Conservation (phyloP, 1,140 invertebrate genomes). For the Heliothis virescens region DNA sequence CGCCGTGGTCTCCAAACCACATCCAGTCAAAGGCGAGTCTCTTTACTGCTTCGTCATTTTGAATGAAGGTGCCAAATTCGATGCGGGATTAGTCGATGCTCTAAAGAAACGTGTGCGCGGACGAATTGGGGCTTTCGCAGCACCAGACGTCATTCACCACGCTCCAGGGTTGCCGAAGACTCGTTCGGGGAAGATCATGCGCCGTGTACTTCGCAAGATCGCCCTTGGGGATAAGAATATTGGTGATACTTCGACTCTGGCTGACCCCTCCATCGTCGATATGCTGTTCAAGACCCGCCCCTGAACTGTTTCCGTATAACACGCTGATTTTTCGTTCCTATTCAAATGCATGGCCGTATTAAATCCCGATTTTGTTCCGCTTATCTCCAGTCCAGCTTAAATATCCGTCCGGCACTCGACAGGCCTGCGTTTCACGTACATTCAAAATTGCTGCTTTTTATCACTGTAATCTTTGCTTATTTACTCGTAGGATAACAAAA, state of each 20-base stretch:
- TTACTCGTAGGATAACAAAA: not conserved
- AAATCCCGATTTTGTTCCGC: conserved; percentile 5
- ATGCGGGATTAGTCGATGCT: conserved; percentile 90
- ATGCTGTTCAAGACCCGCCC: conserved; percentile 88
- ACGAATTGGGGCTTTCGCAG: conserved; percentile 98
- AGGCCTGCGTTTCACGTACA: conserved; percentile 14
- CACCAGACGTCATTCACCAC: conserved; percentile 97
- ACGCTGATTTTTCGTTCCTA: conserved; percentile 28
- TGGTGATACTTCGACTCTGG: conserved; percentile 97
- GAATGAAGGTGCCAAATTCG: conserved; percentile 91
- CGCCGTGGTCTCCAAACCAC: conserved; percentile 97
- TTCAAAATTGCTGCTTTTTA: conserved; percentile 28
- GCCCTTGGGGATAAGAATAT: conserved; percentile 95
- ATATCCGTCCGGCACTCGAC: conserved; percentile 38
- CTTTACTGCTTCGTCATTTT: conserved; percentile 98
- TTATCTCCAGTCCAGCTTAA: conserved; percentile 27
- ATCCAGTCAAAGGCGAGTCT: conserved; percentile 97
- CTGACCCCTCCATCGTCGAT: conserved; percentile 94
- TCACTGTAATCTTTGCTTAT: conserved; percentile 11
- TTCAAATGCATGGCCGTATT: conserved; percentile 28
- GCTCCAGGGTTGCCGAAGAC: conserved; percentile 98
- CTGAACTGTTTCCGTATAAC: not conserved
- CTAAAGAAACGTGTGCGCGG: conserved; percentile 94
- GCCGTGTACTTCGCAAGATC: conserved; percentile 96
- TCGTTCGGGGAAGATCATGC: conserved; percentile 99